Base-by-base conservation (phyloP, 2,113 vertebrate species). In the Misgurnus mizolepis region DNA sequence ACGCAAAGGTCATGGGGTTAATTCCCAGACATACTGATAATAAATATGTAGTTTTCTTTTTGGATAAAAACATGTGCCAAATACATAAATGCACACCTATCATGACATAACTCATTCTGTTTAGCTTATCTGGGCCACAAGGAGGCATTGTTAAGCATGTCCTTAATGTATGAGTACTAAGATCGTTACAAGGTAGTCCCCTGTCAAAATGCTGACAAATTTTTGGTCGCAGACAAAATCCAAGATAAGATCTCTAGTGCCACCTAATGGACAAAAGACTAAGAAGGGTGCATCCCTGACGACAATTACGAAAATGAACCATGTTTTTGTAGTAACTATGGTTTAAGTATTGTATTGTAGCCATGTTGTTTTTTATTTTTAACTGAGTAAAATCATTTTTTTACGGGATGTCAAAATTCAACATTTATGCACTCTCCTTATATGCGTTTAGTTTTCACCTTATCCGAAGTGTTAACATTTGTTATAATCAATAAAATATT, bases 191-290 rank as follows among this genome's bases (percentile, higher is more conserved):
- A 5, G 5, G 11, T 62, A 47, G 18, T 34, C 41, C 43, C 18
- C 5, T 9, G 27, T 64, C 15, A 47, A 39, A 75, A 75, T 75
- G 41, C 18, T 64, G 41, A 49, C 68, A 43, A 18, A 73, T 53
- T 9, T 70, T 70, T 39, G 6, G 17, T 18, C 1, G n/a, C n/a
- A 58, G n/a, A 8, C 18, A 34, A 8, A 7, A 15, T 47, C 34
- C 55, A 67, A 62, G 50, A 41, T 11, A 61, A 69, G 72, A 67
- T 76, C 80, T 81, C 65, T 81, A 50, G 80, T 76, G 64, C 80
- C 80, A 68, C 65, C 80, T 81, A 69, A 61, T 15, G 80, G 80
- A 53, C 55, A 68, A n/a, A 67, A 67, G 27, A 66, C 43, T 27
- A 34, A 55, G 62, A 17, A 50, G 12, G 14, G 41, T 47, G 58